phyloP scores from a whole-genome alignment of 35 echinoderm and acorn worm species.

The Lytechinus variegatus region DNA sequence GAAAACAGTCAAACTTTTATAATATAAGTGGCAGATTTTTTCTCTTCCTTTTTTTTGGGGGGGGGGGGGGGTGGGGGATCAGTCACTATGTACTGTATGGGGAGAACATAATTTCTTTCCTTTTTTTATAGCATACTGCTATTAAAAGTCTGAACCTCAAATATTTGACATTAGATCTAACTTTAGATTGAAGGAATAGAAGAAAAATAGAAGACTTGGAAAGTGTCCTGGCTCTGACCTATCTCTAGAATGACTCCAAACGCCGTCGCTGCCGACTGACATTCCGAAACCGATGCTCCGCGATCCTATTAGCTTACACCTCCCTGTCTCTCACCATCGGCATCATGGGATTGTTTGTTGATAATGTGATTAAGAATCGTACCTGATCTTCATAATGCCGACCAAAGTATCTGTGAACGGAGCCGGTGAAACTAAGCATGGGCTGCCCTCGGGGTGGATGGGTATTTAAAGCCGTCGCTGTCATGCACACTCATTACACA shows the following conservation, averaged over 20 bases:
- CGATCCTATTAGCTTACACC: not conserved
- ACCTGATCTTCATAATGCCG: not conserved
- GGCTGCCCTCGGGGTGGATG: not conserved
- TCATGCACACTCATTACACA: not conserved
- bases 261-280: not conserved
- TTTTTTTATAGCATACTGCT: too few relatives aligned
- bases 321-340: constrained; percentile 6
- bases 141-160: not conserved
- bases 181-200: not conserved
- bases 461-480: not conserved
- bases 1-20: not conserved
- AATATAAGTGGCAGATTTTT: not conserved
- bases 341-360: not conserved
- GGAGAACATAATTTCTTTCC: too few relatives aligned
- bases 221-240: not conserved
- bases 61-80: too few relatives aligned
- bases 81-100: too few relatives aligned
- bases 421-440: not conserved
- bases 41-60: too few relatives aligned
- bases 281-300: not conserved
- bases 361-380: constrained; percentile 14
- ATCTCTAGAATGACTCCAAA: not conserved
- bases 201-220: not conserved
- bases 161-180: not conserved
- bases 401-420: not conserved